Evolutionary conservation across 1,140 invertebrate genomes (phyloP), one percentile per base, ranked within the genome.

Genomic region (Lerema accius): DNA sequence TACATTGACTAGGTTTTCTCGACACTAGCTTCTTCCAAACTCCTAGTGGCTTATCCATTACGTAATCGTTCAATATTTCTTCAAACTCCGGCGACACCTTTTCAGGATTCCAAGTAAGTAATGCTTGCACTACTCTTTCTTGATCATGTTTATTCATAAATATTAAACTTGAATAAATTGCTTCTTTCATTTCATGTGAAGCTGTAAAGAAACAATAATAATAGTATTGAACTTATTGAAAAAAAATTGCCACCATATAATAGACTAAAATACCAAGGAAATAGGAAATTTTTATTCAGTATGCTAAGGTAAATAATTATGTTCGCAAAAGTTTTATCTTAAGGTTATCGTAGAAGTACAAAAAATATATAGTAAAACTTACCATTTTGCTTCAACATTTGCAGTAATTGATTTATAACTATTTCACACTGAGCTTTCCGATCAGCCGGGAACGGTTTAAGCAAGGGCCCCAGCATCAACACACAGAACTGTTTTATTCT

Each of bases 371-470:
- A 58, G 51, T 28, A 39, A 45, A 48, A 84, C 82, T 87, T 71
- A 91, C 89, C 65, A 73, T 76, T 68, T 9, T 70, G 49, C 4
- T 89, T 67, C 19, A 86, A 64, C 66, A 88, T 82, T 51, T 81
- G 75, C 14, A 76, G 39, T 4, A 90, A 59, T 37, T 84, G 75
- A 58, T 86, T 86, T 3, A 86, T 70, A 15, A 81, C 73, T 48
- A 90, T 83, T 76, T 91, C 85, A 63, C 78, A 82, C 46, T 91
- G 78, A 4, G 86, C 73, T 69, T 82, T 84, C 86, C 90, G 90
- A 28, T 85, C 77, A 3, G 28, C 40, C 9, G 87, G 84, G 58
- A 82, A 91, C 0, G 89, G 88, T 53, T 85, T 85, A 13, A 88
- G 37, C n/a, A 92, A 46, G 5, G 86, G 80, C 40, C 91, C 91